Percentiles rank a stretch among this genome's conserved stretches.
Conservation (phyloP, 2,113 vertebrate genomes). For the Tenebrosternarchus preto region DNA sequence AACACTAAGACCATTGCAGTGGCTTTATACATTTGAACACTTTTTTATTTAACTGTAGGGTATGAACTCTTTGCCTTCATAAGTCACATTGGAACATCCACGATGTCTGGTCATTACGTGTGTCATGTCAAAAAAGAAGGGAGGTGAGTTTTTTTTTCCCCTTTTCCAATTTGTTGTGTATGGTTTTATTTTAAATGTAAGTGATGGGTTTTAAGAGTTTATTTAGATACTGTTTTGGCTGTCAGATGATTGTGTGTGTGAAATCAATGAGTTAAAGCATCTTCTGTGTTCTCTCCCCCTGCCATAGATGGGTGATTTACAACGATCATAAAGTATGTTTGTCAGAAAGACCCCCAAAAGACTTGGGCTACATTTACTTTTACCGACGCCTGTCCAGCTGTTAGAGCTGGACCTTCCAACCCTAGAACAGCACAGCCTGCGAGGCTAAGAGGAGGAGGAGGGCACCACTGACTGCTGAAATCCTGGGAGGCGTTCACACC, state of each 20-base stretch:
- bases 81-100: constrained; percentile 98
- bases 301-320: constrained; percentile 94
- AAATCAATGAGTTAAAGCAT: not conserved
- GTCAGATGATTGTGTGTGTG: not conserved
- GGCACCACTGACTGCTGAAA: constrained; percentile 57
- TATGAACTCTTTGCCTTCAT: constrained; percentile 97
- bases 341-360: constrained; percentile 95
- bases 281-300: constrained; percentile 24
- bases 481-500: too few relatives aligned
- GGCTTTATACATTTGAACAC: not conserved
- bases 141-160: constrained; percentile 76
- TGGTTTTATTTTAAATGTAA: not conserved
- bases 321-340: constrained; percentile 98
- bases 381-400: constrained; percentile 90
- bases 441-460: constrained; percentile 62
- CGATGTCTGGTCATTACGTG: constrained; percentile 97
- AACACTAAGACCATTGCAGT: too few relatives aligned
- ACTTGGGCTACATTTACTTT: constrained; percentile 98
- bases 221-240: not conserved
- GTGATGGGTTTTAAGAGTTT: not conserved
- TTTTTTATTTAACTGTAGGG: constrained; percentile 70
- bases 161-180: too few relatives aligned
- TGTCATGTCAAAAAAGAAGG: constrained; percentile 98
- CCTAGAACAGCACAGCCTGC: constrained; percentile 72
- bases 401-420: constrained; percentile 71